phyloP scores from a whole-genome alignment of 2,113 vertebrate species.

The Leptobrachium leishanense region DNA sequence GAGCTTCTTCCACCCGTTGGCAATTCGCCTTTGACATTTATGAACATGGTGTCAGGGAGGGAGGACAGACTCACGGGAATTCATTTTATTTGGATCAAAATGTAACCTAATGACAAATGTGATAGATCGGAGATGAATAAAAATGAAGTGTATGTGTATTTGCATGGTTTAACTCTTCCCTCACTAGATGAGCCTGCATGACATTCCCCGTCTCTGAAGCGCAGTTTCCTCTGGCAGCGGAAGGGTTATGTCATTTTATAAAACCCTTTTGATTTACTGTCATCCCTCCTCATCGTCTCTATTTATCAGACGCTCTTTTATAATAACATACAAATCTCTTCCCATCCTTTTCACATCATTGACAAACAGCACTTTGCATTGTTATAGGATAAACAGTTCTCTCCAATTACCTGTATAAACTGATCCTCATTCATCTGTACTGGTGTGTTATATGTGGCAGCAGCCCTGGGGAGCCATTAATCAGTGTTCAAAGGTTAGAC shows the following conservation, averaged over 20 bases:
- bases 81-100: background rate
- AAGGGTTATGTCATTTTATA: background rate
- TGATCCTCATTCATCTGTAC: slow-evolving; percentile 13
- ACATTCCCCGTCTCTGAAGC: background rate
- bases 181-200: background rate
- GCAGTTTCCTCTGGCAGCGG: background rate
- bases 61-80: background rate
- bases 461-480: background rate
- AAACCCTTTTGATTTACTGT: background rate
- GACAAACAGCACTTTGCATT: background rate
- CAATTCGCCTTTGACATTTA: background rate
- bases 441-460: background rate
- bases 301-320: background rate
- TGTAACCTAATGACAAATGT: background rate
- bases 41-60: background rate
- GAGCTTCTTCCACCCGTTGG: background rate
- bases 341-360: slow-evolving; percentile 3
- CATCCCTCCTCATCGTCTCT: background rate
- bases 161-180: background rate
- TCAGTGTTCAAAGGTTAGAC: slow-evolving; percentile 3
- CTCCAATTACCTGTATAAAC: slow-evolving; percentile 4
- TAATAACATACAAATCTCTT: slow-evolving; percentile 2
- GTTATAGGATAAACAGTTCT: slow-evolving; percentile 21
- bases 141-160: no score
- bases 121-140: background rate